Evolutionary conservation across 2,113 vertebrate genomes (phyloP).

Genomic region (Fulmarus glacialis): DNA sequence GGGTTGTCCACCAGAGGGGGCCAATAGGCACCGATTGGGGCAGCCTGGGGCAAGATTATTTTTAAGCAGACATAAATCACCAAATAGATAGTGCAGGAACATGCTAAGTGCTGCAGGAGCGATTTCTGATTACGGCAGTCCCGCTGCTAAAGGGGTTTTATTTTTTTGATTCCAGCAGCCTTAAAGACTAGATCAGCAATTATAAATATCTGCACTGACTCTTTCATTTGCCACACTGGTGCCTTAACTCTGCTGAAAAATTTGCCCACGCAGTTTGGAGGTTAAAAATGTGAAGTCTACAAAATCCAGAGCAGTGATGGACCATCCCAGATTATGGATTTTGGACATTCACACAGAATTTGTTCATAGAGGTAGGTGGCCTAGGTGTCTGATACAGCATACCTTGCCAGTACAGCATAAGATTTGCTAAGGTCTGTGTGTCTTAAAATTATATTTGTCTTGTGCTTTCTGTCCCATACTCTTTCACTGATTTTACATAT

Average conservation of each 20-base stretch:
- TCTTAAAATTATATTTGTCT: not conserved
- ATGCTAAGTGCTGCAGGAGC: not conserved
- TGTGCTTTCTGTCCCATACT: not conserved
- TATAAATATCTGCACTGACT: not conserved
- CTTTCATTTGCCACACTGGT: not conserved
- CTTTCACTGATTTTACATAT: not conserved
- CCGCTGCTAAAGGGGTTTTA: not conserved
- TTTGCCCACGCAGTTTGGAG: not conserved
- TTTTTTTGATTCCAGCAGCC: not conserved
- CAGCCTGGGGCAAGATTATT: fast-evolving
- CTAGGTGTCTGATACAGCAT: not conserved
- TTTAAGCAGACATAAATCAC: not conserved
- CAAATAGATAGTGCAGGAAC: fast-evolving
- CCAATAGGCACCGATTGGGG: not conserved
- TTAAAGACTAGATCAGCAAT: not conserved
- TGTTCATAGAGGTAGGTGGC: too few relatives aligned
- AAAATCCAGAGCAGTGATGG: not conserved
- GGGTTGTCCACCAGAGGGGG: slow-evolving; percentile 10
- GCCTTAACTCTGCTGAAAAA: not conserved
- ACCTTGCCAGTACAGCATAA: not conserved
- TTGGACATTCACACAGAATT: not conserved
- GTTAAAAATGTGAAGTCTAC: not conserved
- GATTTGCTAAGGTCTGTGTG: not conserved
- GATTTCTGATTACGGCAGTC: not conserved
- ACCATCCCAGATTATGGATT: not conserved